Conservation (phyloP, 2,797 vertebrate genomes). For the Myiothlypis coronata region DNA sequence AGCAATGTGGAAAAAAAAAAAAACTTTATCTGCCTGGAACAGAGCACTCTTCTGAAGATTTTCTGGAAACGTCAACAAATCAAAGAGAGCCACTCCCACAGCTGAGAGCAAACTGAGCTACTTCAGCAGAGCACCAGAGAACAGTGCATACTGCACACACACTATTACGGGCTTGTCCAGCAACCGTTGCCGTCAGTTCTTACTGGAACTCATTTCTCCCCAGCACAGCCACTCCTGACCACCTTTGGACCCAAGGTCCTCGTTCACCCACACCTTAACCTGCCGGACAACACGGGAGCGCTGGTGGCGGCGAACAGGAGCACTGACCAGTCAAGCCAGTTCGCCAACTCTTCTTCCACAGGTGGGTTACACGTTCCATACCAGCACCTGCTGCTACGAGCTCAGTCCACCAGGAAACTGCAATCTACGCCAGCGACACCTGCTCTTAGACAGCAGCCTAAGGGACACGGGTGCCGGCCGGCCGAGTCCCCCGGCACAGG, state of each 20-base stretch:
- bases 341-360: neutral
- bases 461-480: rapidly evolving
- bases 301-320: neutral
- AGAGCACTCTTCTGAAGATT: neutral
- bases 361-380: neutral
- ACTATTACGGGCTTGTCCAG: rapidly evolving
- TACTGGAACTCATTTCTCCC: neutral
- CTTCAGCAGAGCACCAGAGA: neutral
- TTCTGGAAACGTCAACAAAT: neutral
- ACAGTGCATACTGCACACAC: rapidly evolving
- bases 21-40: neutral
- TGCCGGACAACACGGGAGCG: neutral
- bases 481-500: rapidly evolving
- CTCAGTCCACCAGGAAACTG: neutral
- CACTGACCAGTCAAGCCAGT: conserved; percentile 6
- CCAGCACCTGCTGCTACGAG: neutral
- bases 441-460: neutral
- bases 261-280: neutral
- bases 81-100: neutral
- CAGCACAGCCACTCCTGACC: neutral
- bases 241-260: neutral
- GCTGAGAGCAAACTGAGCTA: neutral
- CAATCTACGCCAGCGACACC: rapidly evolving
- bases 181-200: neutral
- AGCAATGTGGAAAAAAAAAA: neutral